Percentiles rank a stretch among this genome's conserved stretches.
phyloP scores from a whole-genome alignment of 2,113 vertebrate species.

The Sclerurus mexicanus region DNA sequence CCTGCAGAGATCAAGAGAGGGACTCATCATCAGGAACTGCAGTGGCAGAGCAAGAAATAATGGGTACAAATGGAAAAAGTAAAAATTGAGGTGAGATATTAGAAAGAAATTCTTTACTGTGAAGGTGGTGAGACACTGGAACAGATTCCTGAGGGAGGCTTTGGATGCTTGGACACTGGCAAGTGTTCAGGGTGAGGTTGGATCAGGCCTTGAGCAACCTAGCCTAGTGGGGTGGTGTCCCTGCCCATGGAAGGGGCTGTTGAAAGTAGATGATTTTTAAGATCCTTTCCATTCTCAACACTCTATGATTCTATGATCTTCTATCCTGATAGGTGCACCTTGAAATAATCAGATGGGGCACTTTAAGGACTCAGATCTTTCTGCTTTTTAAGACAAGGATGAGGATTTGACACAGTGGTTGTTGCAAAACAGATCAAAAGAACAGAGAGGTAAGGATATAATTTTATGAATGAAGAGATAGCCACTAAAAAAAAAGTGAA shows the following conservation, averaged over 20 bases:
- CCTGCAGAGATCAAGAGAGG: too few species aligned
- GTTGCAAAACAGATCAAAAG: background rate
- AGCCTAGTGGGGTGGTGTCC: background rate
- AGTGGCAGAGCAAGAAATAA: background rate
- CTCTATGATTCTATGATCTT: background rate
- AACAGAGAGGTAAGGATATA: background rate
- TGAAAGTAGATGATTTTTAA: background rate
- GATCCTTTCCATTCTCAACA: accelerated
- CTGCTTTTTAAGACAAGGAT: background rate
- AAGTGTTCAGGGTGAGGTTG: background rate
- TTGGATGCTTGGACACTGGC: accelerated
- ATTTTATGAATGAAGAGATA: background rate
- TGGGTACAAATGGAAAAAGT: background rate
- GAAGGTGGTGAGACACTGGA: background rate
- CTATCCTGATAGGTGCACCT: background rate
- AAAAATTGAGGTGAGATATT: background rate
- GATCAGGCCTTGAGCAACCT: background rate
- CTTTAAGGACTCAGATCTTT: background rate
- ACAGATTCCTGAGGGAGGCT: accelerated
- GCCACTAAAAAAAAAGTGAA: background rate
- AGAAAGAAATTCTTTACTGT: background rate
- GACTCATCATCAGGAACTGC: too few species aligned
- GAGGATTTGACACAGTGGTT: background rate
- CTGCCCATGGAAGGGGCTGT: accelerated
- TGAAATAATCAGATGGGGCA: background rate